These are phyloP conservation scores for Vanessa tameamea DNA, from an alignment of 1,140 invertebrate genomes.

Conservation along the genomic window DNA sequence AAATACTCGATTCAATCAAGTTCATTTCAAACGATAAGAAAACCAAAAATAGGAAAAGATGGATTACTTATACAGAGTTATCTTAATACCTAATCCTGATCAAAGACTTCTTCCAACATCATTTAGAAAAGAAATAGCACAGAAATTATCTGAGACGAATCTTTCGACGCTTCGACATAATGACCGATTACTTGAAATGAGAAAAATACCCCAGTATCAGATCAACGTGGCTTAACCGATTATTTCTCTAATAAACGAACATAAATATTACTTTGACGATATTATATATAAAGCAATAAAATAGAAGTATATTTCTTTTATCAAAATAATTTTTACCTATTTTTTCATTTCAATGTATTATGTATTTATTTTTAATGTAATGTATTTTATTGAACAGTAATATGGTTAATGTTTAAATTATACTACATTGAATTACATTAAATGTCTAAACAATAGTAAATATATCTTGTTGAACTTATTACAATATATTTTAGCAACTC, in stretches of 20 bases:
- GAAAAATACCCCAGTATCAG: conserved; percentile 57
- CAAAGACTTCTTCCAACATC: conserved; percentile 44
- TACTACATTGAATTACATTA: too few species aligned
- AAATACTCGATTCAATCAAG: background rate
- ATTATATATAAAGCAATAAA: background rate
- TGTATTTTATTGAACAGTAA: too few species aligned
- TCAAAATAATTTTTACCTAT: too few species aligned
- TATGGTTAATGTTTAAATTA: too few species aligned
- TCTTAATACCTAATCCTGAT: conserved; percentile 35
- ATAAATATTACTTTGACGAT: background rate
- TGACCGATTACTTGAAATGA: conserved; percentile 64
- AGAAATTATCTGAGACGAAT: conserved; percentile 51
- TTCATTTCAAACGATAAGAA: conserved; percentile 1
- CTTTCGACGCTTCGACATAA: conserved; percentile 50
- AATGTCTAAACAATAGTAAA: too few species aligned
- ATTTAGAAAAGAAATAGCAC: conserved; percentile 49
- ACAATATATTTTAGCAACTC: too few species aligned
- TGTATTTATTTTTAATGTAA: too few species aligned
- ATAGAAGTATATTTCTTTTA: too few species aligned
- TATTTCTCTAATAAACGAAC: conserved; percentile 29
- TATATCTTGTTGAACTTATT: too few species aligned
- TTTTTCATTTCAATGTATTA: too few species aligned
- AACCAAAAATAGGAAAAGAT: conserved; percentile 6
- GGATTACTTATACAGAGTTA: conserved; percentile 26
- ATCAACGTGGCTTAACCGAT: conserved; percentile 40